Evolutionary conservation across 1,140 invertebrate species (phyloP), one percentile per base, ranked within the genome.

Genomic region (Pseudomyrmex dendroicus): DNA sequence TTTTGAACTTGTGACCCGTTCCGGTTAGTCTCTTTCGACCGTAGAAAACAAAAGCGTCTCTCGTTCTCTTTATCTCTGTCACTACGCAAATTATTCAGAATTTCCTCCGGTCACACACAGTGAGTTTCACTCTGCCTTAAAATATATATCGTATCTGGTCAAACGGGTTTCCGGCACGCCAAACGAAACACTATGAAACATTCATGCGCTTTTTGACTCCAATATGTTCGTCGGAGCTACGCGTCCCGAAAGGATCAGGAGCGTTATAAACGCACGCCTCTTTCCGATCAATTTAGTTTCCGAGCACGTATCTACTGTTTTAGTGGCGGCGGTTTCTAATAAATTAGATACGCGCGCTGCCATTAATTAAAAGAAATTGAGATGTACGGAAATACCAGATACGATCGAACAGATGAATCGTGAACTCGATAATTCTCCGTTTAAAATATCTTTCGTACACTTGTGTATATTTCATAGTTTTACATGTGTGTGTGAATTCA

Each of bases 1-100:
- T 90, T 86, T 90, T 91, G 90, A 91, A 90, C 90, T 90, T 91
- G 78, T 90, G 90, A 91, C 90, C 85, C 56, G 70, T 85, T 62
- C 10, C 13, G 13, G 67, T 82, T 73, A 25, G 13, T 10, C 50
- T 52, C 35, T 35, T 35, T 35, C 35, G 35, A 35, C 35, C 7
- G 35, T 35, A 35, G 7, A 35, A 35, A 35, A 35, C 35, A 35
- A 35, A 35, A 35, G 35, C 35, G 35, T 7, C 35, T 35, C 35
- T 35, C 35, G 12, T 25, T 13, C 13, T 25, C 10, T 5, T 17
- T 67, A 17, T n/a, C 44, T 1, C 48, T 52, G 9, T 9, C 72
- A 56, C 73, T 44, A 85, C 62, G 76, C 84, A 72, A 88, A 88
- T 88, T 88, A 82, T 89, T 88, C 73, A 56, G 56, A 83, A 70